Base-by-base conservation (phyloP, 2,888 invertebrate species). In the Microchrysa polita region DNA sequence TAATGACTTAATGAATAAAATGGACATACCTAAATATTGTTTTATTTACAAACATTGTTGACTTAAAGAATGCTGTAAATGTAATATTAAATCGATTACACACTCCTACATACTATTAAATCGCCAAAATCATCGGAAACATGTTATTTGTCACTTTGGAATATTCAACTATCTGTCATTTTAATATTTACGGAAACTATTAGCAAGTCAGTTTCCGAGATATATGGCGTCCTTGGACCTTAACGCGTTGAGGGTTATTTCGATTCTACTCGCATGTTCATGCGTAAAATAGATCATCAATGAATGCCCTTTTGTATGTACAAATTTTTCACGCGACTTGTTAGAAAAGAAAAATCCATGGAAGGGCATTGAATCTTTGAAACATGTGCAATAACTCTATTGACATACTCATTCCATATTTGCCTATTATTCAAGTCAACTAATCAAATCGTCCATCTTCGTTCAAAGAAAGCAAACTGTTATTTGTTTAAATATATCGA, bases 371-470 rank as follows among this genome's bases (percentile, higher is more conserved):
- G 22, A 34, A 10, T 53, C 12, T 5, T 23, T 67, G 12, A 65
- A 44, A 34, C 52, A 18, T 9, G n/a, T 53, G 53, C 53, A 55
- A 53, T 53, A 67, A 34, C 34, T 40, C 53, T 67, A 67, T 67
- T 67, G 52, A 65, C 67, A n/a, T n/a, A n/a, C n/a, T n/a, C n/a
- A n/a, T n/a, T n/a, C n/a, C n/a, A 67, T 53, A 67, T 67, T 53
- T 67, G 55, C 34, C 67, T 7, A 67, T 22, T 53, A 18, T 53
- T 53, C 55, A 23, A 53, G 44, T 20, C 48, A 48, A 22, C 22
- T 48, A 7, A 48, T 7, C 12, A n/a, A 61, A 42, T 14, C 4
- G 61, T 4, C 4, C 34, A 34, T 20, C 12, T 63, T 10, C 52
- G n/a, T 18, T 9, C 12, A 55, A 34, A 34, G 27, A 67, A 67